Evolutionary conservation across 2,113 vertebrate species (phyloP), one percentile per base, ranked within the genome.

Genomic region (Felis catus): DNA sequence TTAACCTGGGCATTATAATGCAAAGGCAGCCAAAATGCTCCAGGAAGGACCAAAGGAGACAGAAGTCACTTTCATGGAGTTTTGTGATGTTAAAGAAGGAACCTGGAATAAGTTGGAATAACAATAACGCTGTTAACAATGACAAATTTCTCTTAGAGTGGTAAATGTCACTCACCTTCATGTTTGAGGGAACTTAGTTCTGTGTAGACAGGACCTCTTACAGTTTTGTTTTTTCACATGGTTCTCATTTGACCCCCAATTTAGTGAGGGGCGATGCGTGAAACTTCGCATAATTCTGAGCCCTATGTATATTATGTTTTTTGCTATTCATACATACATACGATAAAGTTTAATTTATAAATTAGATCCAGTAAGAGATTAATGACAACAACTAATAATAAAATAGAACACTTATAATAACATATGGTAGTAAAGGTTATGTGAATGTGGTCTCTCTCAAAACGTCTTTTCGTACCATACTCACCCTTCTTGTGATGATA

Each of bases 1-100:
- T 97, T 96, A 97, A 93, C 82, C 51, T 95, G 79, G 31, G 73
- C 73, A 96, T 98, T 96, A 53, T 94, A 79, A 97, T 98, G 96
- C 95, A 97, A 93, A 94, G 89, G 68, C 70, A 81, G 82, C 29
- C 18, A n/a, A 61, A 81, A 96, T 48, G 76, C 51, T 76, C 61
- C 80, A 19, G 58, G 88, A 92, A 92, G 41, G 74, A 96, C 55
- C 83, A 36, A 86, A 94, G 90, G 27, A 95, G 95, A 89, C 81
- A 89, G 79, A 94, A 96, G 96, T 88, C 91, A 97, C 82, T 97
- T 89, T 94, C 85, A 97, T 78, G 65, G 76, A 89, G 71, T 94
- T 94, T 97, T 81, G 55, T 95, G 81, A 41, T 95, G 36, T 80
- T 93, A 97, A 95, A 91, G 80, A 86, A 89, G 70, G 36, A 78